Evolutionary conservation across 2,797 vertebrate species (phyloP).

Genomic region (Molossus alvarezi): DNA sequence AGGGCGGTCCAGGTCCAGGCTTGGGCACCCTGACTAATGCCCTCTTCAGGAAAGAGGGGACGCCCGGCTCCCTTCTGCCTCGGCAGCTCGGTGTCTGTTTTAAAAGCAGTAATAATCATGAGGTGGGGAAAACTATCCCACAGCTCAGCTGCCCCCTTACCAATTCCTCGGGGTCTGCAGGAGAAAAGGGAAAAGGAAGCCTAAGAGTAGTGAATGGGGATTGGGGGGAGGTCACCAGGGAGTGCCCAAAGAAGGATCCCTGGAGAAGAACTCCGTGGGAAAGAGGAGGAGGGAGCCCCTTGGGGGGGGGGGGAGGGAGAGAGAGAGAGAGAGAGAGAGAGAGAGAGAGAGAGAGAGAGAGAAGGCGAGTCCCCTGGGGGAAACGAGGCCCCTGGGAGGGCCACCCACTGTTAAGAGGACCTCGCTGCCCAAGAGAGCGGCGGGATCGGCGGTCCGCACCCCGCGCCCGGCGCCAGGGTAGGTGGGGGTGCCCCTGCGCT

Average conservation of each 20-base stretch:
- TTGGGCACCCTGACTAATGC: slow-evolving; percentile 33
- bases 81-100: slow-evolving; percentile 73
- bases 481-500: slow-evolving; percentile 72
- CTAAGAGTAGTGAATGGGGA: slow-evolving; percentile 34
- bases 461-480: slow-evolving; percentile 53
- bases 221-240: slow-evolving; percentile 44
- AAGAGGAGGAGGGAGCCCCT: slow-evolving; percentile 59
- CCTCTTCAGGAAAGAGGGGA: slow-evolving; percentile 75
- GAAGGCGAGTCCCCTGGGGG: slow-evolving; percentile 80
- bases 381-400: slow-evolving; percentile 69
- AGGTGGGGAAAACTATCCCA: slow-evolving; percentile 45
- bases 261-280: slow-evolving; percentile 61
- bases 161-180: slow-evolving; percentile 57
- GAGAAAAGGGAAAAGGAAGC: slow-evolving; percentile 67
- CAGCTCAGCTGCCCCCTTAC: slow-evolving; percentile 71
- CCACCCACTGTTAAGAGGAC: slow-evolving; percentile 75
- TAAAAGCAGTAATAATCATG: slow-evolving; percentile 54
- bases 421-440: slow-evolving; percentile 47
- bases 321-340: slow-evolving; percentile 21
- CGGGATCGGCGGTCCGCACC: slow-evolving; percentile 57
- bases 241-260: slow-evolving; percentile 51
- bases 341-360: neutral
- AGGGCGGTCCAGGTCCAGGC: slow-evolving; percentile 63
- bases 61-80: slow-evolving; percentile 48
- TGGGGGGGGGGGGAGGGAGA: slow-evolving; percentile 56